Evolutionary conservation across 2,113 vertebrate genomes (phyloP).

Genomic region (Bombycilla garrulus): DNA sequence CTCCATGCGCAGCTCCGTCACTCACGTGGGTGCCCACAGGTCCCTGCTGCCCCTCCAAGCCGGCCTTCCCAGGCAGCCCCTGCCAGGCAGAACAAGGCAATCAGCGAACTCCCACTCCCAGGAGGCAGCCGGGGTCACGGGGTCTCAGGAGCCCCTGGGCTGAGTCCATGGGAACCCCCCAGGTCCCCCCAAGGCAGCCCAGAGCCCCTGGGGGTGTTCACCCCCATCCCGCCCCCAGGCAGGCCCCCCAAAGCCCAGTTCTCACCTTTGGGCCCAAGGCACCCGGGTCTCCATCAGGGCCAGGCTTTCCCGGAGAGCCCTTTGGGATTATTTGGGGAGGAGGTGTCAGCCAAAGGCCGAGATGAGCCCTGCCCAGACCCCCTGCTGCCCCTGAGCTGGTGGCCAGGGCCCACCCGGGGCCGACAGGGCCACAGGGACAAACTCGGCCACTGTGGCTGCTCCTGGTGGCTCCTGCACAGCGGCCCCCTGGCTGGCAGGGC

Average conservation of each 20-base stretch:
- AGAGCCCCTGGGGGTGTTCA: neutral
- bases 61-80: slow-evolving; percentile 84
- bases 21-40: slow-evolving; percentile 88
- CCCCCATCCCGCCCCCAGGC: neutral
- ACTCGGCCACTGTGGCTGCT: rapidly evolving
- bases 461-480: neutral
- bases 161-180: rapidly evolving
- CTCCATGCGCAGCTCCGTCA: neutral
- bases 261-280: slow-evolving; percentile 77
- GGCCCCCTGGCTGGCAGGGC: neutral
- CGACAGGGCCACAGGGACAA: neutral
- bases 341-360: neutral
- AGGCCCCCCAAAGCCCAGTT: neutral
- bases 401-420: neutral
- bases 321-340: slow-evolving; percentile 27
- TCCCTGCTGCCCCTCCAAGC: slow-evolving; percentile 82
- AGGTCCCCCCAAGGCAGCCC: neutral
- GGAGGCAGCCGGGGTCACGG: too few relatives aligned
- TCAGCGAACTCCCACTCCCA: rapidly evolving
- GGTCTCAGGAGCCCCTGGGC: neutral
- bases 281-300: slow-evolving; percentile 71
- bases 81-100: neutral
- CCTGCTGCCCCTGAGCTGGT: neutral
- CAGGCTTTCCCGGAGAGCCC: slow-evolving; percentile 77
- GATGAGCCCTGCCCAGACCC: rapidly evolving